Evolutionary conservation across 2,888 invertebrate species (phyloP).

Genomic region (Acronicta leporina): DNA sequence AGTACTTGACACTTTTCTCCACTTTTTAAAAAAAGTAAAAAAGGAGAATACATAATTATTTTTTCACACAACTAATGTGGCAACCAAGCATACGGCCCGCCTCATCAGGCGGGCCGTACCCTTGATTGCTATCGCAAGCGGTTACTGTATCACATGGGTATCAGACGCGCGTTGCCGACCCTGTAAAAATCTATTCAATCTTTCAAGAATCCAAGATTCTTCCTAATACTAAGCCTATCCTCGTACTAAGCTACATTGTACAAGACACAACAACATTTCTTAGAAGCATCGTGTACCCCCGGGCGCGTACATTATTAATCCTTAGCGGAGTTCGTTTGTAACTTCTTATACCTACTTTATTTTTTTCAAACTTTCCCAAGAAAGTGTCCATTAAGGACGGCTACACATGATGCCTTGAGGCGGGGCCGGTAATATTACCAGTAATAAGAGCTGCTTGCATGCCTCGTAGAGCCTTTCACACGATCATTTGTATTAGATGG

Average conservation of each 20-base stretch:
- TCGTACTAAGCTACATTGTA: slow-evolving; percentile 16
- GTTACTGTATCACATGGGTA: too few relatives aligned
- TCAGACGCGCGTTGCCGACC: too few relatives aligned
- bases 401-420: slow-evolving; percentile 57
- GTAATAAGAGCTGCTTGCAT: slow-evolving; percentile 43
- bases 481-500: slow-evolving; percentile 23
- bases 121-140: too few relatives aligned
- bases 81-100: too few relatives aligned
- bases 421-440: slow-evolving; percentile 38
- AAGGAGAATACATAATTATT: too few relatives aligned
- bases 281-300: slow-evolving; percentile 31
- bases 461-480: slow-evolving; percentile 35
- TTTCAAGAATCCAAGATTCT: slow-evolving; percentile 5
- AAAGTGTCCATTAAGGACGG: slow-evolving; percentile 56
- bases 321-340: slow-evolving; percentile 40
- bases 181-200: too few relatives aligned
- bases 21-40: too few relatives aligned
- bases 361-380: slow-evolving; percentile 61
- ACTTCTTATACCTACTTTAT: slow-evolving; percentile 46
- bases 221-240: too few relatives aligned
- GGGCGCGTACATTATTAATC: slow-evolving; percentile 48
- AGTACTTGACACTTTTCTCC: too few relatives aligned
- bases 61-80: too few relatives aligned
- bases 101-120: too few relatives aligned
- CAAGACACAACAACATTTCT: slow-evolving; percentile 34